Percentiles rank a stretch among this genome's conserved stretches.
Conservation (phyloP, 1,140 invertebrate species). For the Drosophila fuyamai region DNA sequence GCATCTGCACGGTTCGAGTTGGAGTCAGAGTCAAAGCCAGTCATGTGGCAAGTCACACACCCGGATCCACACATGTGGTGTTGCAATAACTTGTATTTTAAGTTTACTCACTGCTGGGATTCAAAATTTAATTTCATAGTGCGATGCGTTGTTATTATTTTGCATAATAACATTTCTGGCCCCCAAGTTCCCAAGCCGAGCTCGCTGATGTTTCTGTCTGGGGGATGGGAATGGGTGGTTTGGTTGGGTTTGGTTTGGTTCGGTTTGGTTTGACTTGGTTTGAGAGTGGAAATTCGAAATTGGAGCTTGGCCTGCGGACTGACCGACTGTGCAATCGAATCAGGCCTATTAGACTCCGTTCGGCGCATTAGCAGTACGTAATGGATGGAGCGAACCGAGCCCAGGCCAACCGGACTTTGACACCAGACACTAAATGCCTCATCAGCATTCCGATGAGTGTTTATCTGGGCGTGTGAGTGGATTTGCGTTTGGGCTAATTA, state of each 20-base stretch:
- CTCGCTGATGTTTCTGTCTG: background rate
- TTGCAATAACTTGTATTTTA: slow-evolving; percentile 81
- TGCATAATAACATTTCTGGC: slow-evolving; percentile 79
- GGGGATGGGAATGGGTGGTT: background rate
- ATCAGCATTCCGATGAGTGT: slow-evolving; percentile 44
- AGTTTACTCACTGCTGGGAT: slow-evolving; percentile 82
- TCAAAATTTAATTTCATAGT: slow-evolving; percentile 83
- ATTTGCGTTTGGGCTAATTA: slow-evolving; percentile 38
- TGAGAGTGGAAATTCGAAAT: background rate
- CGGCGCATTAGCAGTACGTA: slow-evolving; percentile 17
- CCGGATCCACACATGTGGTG: slow-evolving; percentile 19
- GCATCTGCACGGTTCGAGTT: slow-evolving; percentile 24
- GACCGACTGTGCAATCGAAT: slow-evolving; percentile 56
- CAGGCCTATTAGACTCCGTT: slow-evolving; percentile 34
- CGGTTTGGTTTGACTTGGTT: background rate
- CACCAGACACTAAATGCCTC: slow-evolving; percentile 35
- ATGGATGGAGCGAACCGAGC: slow-evolving; percentile 1
- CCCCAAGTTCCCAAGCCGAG: slow-evolving; percentile 23
- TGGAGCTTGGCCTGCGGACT: slow-evolving; percentile 8
- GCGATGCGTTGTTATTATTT: slow-evolving; percentile 83
- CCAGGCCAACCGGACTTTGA: slow-evolving; percentile 4
- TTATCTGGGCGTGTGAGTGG: slow-evolving; percentile 44
- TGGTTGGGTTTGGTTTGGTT: background rate
- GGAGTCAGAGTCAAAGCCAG: slow-evolving; percentile 61
- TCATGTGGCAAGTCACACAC: slow-evolving; percentile 72